A percentile compares a stretch with the other conserved stretches of the same genome.
Conservation (phyloP, 2,888 invertebrate genomes). For the Drosophila prolongata region DNA sequence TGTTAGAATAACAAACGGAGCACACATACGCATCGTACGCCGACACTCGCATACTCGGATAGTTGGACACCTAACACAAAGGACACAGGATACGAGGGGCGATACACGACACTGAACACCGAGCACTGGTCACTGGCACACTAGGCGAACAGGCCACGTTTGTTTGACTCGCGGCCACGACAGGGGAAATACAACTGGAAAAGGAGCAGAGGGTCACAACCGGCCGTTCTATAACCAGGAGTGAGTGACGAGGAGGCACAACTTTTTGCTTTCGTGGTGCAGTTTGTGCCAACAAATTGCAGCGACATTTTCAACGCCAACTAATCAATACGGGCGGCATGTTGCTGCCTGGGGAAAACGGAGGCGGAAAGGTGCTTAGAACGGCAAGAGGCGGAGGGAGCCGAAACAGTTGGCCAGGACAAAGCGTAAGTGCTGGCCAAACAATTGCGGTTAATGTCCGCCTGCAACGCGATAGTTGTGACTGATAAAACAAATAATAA, state of each 20-base stretch:
- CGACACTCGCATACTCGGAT: conserved; percentile 9
- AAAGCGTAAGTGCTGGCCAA: conserved; percentile 68
- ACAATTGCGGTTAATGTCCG: conserved; percentile 77
- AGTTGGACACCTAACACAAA: conserved; percentile 28
- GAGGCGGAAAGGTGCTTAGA: neutral
- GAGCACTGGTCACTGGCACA: neutral
- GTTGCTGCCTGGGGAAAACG: conserved; percentile 20
- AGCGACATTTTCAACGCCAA: conserved; percentile 72
- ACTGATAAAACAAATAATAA: conserved; percentile 79
- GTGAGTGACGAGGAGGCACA: neutral
- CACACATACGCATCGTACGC: conserved; percentile 25
- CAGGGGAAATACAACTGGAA: conserved; percentile 55
- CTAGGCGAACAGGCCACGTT: conserved; percentile 5
- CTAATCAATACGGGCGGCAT: conserved; percentile 77
- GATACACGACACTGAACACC: conserved; percentile 26
- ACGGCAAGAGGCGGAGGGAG: neutral
- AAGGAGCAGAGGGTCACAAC: conserved; percentile 6
- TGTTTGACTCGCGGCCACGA: conserved; percentile 28
- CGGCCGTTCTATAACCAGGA: conserved; percentile 1
- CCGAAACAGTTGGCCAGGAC: conserved; percentile 39
- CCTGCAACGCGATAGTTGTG: conserved; percentile 68
- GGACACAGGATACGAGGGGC: conserved; percentile 23
- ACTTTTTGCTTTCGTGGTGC: conserved; percentile 19
- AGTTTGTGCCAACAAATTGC: conserved; percentile 71
- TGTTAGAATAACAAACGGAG: conserved; percentile 38